Conservation (phyloP, 2,888 invertebrate species). For the Cantharis rufa region DNA sequence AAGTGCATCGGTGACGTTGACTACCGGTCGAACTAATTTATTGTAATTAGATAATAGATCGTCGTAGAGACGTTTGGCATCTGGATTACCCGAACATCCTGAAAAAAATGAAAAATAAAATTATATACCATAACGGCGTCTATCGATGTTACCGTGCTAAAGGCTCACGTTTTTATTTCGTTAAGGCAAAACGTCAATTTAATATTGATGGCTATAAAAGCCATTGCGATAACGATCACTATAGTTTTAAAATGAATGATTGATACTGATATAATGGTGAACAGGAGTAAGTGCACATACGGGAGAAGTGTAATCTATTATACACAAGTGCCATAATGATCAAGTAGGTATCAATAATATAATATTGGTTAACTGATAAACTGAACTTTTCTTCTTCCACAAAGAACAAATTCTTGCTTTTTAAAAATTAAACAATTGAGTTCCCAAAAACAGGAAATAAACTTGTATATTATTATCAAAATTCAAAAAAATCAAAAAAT, state of each 20-base stretch:
- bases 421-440: too few species aligned
- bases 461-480: too few species aligned
- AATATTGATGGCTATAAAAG: neutral
- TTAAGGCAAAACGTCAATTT: neutral
- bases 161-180: neutral
- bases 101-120: conserved; percentile 45
- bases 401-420: too few species aligned
- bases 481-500: too few species aligned
- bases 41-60: conserved; percentile 86
- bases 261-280: neutral
- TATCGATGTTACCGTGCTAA: neutral
- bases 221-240: neutral
- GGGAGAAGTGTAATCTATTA: neutral
- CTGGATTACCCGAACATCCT: conserved; percentile 87
- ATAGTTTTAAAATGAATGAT: neutral
- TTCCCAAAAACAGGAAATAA: too few species aligned
- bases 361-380: too few species aligned
- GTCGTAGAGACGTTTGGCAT: conserved; percentile 86
- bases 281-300: neutral
- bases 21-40: conserved; percentile 84
- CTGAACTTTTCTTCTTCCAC: too few species aligned
- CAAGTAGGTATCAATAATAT: neutral
- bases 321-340: neutral
- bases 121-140: conserved; percentile 1
- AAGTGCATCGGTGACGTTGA: conserved; percentile 82